Evolutionary conservation across 2,797 vertebrate genomes (phyloP), one percentile per base, ranked within the genome.

Genomic region (Pelodytes ibericus): DNA sequence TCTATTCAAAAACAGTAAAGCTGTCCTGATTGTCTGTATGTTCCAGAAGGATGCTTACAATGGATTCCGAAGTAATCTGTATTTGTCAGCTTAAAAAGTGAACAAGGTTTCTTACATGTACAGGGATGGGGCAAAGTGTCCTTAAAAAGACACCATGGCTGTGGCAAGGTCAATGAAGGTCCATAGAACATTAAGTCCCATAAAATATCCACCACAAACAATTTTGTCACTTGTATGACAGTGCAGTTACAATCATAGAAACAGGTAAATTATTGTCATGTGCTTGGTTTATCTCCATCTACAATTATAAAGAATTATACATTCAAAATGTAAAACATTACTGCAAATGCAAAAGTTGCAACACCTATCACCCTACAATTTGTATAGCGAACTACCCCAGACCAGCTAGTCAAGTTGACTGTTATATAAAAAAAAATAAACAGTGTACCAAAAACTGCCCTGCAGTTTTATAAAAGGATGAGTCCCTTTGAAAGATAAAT

Each of bases 401-500:
- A 64, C 72, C 71, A 64, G 80, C 75, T 61, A 74, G 66, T 18
- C 24, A 58, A 56, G 22, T 15, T 33, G 33, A 30, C 1, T 65
- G 33, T n/a, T 2, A 44, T 25, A 80, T n/a, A 6, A 25, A 47
- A 70, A 79, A n/a, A n/a, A n/a, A n/a, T n/a, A 70, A 49, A 44
- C 10, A 26, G 10, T 51, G 47, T 30, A 30, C 16, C 18, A 22
- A 58, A 58, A 74, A 73, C 76, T 47, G 71, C 70, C 64, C 76
- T 56, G 76, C 76, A 79, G 76, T 63, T 56, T 53, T 27, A 65
- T 65, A 65, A 58, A 70, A 36, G 20, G 30, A 33, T n/a, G 61
- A 7, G 27, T 41, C 57, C 68, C 57, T 67, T 31, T 24, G 24
- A 22, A 72, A 61, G 20, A 53, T 4, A 60, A 49, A 13, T 5